Base-by-base conservation (phyloP, 1,140 invertebrate genomes). In the Drosophila cardini region DNA sequence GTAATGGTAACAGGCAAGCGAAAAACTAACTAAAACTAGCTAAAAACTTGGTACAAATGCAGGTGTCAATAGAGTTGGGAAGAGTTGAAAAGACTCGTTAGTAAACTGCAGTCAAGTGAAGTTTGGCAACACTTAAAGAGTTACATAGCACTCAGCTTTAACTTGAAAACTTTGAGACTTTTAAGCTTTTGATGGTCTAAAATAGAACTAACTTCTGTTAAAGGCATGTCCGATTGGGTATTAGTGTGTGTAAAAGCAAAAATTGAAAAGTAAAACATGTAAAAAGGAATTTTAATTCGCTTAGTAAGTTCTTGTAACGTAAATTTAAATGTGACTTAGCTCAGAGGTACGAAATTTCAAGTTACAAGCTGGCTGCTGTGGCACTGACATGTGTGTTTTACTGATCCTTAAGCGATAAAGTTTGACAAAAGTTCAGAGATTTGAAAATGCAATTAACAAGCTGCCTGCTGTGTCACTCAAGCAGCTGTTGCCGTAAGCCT, bases 331-430 rank as follows among this genome's bases (percentile, higher is more conserved):
- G 21, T 48, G 26, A 11, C 46, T 30, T 32, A 40, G 13, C 40
- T 43, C 26, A 6, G n/a, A 43, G 9, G 10, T 45, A 21, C 15
- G 11, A 9, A n/a, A 65, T 11, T 18, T 30, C 1, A 64, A 71
- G 34, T 69, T 26, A 30, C 38, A 50, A 50, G 42, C 32, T 53
- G 32, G 42, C 46, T 52, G 65, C 42, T 63, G 16, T 36, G 60
- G 52, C 50, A 80, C 63, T 62, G 46, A 63, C 57, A 71, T 65
- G 36, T 52, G 32, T 38, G 60, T 50, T 21, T 43, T 64, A 68
- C 21, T 57, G 64, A 64, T 26, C 21, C 21, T 5, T 4, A 26
- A 26, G 21, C 21, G 3, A 26, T 45, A 30, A 61, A 61, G 15
- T 48, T 36, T 48, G 26, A 11, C 61, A 52, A 43, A 40, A 26